Evolutionary conservation across 1,140 invertebrate species (phyloP).

Genomic region (Sminthurinus signatus): DNA sequence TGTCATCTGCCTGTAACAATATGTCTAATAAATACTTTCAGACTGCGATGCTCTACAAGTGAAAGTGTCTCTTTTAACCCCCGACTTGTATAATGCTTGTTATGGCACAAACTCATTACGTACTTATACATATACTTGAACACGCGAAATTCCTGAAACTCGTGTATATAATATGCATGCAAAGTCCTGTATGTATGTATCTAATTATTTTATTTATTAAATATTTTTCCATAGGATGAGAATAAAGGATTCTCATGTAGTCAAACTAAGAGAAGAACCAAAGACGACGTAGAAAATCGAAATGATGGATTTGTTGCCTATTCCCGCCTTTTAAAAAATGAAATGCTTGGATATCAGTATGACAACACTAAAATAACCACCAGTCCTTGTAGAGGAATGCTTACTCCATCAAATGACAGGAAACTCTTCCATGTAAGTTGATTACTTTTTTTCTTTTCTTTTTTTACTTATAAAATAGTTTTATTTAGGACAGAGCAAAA

Average conservation of each 20-base stretch:
- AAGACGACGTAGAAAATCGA: constrained; percentile 61
- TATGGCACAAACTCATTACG: too few relatives aligned
- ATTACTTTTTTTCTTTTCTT: constrained; percentile 1
- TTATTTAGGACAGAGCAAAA: too few relatives aligned
- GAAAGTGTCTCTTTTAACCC: too few relatives aligned
- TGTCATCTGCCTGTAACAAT: too few relatives aligned
- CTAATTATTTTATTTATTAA: not conserved
- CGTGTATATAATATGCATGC: not conserved
- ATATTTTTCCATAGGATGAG: constrained; percentile 2
- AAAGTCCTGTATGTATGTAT: not conserved
- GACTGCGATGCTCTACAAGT: too few relatives aligned
- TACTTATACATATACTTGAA: too few relatives aligned
- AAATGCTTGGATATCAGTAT: constrained; percentile 78
- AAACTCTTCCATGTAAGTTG: constrained; percentile 63
- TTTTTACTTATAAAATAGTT: not conserved
- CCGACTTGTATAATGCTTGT: too few relatives aligned
- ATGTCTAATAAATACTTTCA: too few relatives aligned
- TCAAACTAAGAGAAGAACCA: constrained; percentile 53
- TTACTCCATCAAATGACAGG: constrained; percentile 52
- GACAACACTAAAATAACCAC: constrained; percentile 73
- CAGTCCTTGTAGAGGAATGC: constrained; percentile 61
- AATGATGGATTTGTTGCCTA: constrained; percentile 77
- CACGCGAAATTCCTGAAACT: not conserved
- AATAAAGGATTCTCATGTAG: not conserved
- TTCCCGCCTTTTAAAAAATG: constrained; percentile 84